Evolutionary conservation across 1,140 invertebrate genomes (phyloP).

Genomic region (Eubasilissa regina): DNA sequence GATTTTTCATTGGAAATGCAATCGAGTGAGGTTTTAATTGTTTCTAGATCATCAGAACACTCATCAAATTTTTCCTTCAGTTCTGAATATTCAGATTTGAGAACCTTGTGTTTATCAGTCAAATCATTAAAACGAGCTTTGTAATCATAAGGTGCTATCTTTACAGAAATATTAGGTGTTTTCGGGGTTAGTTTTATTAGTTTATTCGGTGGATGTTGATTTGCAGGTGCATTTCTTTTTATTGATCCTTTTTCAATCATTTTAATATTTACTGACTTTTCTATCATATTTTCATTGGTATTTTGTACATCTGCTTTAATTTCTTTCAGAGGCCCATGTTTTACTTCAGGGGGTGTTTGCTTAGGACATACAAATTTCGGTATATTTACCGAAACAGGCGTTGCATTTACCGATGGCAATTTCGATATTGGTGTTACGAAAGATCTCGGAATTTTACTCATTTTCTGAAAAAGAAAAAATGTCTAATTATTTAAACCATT

Average conservation of each 20-base stretch:
- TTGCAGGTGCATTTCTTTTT: constrained; percentile 47
- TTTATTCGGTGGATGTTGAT: constrained; percentile 39
- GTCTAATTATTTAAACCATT: too few species aligned
- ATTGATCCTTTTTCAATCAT: background rate
- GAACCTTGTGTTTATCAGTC: constrained; percentile 73
- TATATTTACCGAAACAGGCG: constrained; percentile 45
- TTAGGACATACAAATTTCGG: constrained; percentile 37
- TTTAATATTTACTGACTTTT: background rate
- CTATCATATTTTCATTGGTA: constrained; percentile 8
- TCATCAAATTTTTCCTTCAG: constrained; percentile 72
- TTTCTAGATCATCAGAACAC: constrained; percentile 67
- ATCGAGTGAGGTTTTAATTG: constrained; percentile 41
- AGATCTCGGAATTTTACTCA: constrained; percentile 57
- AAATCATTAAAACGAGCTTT: constrained; percentile 75
- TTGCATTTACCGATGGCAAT: constrained; percentile 1
- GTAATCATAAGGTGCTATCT: constrained; percentile 74
- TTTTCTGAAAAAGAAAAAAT: constrained; percentile 43
- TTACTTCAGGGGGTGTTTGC: background rate
- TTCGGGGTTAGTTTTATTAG: constrained; percentile 49
- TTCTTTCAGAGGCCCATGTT: constrained; percentile 29
- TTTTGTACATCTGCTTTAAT: constrained; percentile 11
- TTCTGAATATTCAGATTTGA: constrained; percentile 71
- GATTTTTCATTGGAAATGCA: constrained; percentile 31
- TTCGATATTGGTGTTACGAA: constrained; percentile 42
- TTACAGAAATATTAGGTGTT: constrained; percentile 62